Conservation (phyloP, 2,113 vertebrate genomes). For the Sylvia atricapilla region DNA sequence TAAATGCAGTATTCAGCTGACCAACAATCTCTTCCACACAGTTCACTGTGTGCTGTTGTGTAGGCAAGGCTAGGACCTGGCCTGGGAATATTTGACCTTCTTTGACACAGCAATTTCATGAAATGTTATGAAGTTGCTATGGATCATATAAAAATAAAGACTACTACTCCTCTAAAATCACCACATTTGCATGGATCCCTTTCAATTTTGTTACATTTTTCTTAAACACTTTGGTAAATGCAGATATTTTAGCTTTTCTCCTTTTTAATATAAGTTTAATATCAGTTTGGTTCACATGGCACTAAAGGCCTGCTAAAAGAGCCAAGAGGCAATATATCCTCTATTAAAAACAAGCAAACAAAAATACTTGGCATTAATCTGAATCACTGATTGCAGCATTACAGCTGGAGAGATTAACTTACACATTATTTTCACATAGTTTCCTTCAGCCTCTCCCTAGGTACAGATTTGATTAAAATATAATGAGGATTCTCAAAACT, state of each 20-base stretch:
- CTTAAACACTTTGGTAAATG: neutral
- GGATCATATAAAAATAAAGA: neutral
- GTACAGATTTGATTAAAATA: conserved; percentile 47
- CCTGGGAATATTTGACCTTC: neutral
- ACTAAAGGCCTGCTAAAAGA: conserved; percentile 8
- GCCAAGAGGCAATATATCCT: neutral
- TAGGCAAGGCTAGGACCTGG: neutral
- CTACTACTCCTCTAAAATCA: neutral
- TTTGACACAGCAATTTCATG: neutral
- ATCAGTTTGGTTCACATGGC: neutral
- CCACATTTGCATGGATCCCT: neutral
- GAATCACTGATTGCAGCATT: conserved; percentile 4
- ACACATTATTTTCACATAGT: neutral
- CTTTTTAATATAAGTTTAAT: no score
- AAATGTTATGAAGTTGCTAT: neutral
- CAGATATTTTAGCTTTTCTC: no score
- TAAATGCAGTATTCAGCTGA: neutral
- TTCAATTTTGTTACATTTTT: neutral
- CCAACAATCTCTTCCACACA: neutral
- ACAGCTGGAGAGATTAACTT: conserved; percentile 33
- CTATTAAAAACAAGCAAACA: neutral
- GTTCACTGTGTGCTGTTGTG: neutral
- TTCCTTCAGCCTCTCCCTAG: conserved; percentile 45
- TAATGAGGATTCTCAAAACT: conserved; percentile 38
- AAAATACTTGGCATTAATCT: conserved; percentile 17